These are phyloP conservation scores for Cyprinodon variegatus DNA, from an alignment of 2,113 vertebrate species.

Conservation along the genomic window DNA sequence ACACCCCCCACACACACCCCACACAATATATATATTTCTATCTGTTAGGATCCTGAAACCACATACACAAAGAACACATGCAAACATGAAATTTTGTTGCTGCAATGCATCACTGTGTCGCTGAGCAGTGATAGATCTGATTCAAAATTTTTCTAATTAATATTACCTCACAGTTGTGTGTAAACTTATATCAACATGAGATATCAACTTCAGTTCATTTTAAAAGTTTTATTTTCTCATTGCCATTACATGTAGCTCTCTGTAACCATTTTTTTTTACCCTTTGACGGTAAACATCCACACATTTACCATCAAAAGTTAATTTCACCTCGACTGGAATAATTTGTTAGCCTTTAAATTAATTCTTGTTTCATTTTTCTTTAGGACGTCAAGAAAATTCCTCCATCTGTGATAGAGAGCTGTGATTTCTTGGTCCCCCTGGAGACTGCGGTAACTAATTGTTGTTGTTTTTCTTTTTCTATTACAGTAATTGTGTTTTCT, in stretches of 20 bases:
- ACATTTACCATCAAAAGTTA: not conserved
- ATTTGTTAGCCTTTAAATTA: not conserved
- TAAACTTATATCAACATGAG: not conserved
- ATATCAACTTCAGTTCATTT: not conserved
- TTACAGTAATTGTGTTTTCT: not conserved
- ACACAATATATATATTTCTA: no score
- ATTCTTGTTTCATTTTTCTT: conserved; percentile 23
- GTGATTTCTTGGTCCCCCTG: conserved; percentile 41
- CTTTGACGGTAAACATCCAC: not conserved
- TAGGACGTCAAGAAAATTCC: conserved; percentile 81
- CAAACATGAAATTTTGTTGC: not conserved
- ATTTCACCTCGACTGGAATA: not conserved
- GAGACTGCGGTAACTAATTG: conserved; percentile 67
- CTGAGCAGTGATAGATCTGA: not conserved
- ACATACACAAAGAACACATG: not conserved
- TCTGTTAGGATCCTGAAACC: not conserved
- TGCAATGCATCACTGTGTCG: not conserved
- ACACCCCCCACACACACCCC: no score
- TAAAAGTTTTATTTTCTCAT: not conserved
- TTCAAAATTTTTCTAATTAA: not conserved
- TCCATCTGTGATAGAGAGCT: conserved; percentile 77
- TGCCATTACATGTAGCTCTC: not conserved
- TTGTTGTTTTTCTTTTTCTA: not conserved
- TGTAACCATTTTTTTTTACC: not conserved
- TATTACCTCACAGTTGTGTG: not conserved